Percentiles rank a stretch among this genome's conserved stretches.
Conservation (phyloP, 2,797 vertebrate species). For the Pelobates cultripes region DNA sequence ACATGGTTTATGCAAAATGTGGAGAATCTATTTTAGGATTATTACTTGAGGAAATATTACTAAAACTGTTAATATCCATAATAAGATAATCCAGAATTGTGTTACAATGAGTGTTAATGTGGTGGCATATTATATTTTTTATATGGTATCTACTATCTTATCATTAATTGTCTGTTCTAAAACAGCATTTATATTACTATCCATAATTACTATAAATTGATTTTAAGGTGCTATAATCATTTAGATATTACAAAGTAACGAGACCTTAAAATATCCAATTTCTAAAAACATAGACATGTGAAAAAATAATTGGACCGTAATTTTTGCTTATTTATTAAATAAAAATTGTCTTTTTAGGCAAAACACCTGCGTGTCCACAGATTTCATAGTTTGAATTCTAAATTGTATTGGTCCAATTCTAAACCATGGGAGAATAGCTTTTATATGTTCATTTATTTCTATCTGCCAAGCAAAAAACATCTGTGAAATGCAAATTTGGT, state of each 20-base stretch:
- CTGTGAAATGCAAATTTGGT: neutral
- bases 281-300: neutral
- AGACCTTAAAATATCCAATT: neutral
- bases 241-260: neutral
- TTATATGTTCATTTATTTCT: neutral
- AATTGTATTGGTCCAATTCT: neutral
- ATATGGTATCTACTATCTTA: too few relatives aligned
- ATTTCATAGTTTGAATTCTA: neutral
- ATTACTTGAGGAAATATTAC: too few relatives aligned
- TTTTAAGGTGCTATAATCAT: too few relatives aligned
- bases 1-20: too few relatives aligned
- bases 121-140: too few relatives aligned
- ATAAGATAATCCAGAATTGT: too few relatives aligned
- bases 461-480: neutral
- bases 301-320: neutral
- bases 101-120: too few relatives aligned
- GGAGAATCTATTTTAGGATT: too few relatives aligned
- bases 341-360: neutral
- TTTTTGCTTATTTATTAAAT: neutral
- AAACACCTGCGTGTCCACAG: neutral
- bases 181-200: too few relatives aligned
- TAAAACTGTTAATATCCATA: too few relatives aligned
- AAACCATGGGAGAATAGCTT: neutral
- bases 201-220: too few relatives aligned
- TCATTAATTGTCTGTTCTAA: too few relatives aligned